Evolutionary conservation across 2,888 invertebrate genomes (phyloP).

Genomic region (Belgica antarctica): DNA sequence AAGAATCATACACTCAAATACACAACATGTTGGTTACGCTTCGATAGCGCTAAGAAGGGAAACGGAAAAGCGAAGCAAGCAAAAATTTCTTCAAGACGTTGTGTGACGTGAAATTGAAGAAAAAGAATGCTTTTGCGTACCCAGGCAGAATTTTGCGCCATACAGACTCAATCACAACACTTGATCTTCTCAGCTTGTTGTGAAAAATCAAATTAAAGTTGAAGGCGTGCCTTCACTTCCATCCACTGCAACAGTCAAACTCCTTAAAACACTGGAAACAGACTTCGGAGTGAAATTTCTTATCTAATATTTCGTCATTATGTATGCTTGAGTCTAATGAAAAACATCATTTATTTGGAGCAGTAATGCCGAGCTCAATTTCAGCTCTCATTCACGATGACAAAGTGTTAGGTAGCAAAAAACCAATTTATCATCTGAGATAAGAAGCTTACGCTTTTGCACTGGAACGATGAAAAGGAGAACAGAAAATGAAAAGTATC

Average conservation of each 20-base stretch:
- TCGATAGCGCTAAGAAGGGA: too few relatives aligned
- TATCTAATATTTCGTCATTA: constrained; percentile 18
- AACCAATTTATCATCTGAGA: constrained; percentile 26
- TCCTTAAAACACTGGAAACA: not conserved
- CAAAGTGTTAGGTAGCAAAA: constrained; percentile 15
- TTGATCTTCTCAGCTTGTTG: too few relatives aligned
- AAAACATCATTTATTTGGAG: constrained; percentile 17
- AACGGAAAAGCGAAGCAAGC: too few relatives aligned
- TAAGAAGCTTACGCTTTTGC: constrained; percentile 31
- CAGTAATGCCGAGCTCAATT: constrained; percentile 26
- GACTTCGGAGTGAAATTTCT: constrained; percentile 16
- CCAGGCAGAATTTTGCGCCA: too few relatives aligned
- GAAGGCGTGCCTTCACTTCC: not conserved
- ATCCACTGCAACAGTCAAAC: too few relatives aligned
- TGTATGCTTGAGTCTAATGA: constrained; percentile 24
- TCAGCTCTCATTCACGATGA: constrained; percentile 19
- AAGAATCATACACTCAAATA: too few relatives aligned
- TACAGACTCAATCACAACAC: too few relatives aligned
- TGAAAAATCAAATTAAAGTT: constrained; percentile 15
- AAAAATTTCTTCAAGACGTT: too few relatives aligned
- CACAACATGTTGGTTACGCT: too few relatives aligned
- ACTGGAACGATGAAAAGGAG: constrained; percentile 5
- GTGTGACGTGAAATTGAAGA: too few relatives aligned
- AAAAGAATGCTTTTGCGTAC: too few relatives aligned
- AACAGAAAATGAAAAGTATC: constrained; percentile 11